phyloP scores from a whole-genome alignment of 2,888 invertebrate genomes.

The Metacarcinus magister region DNA sequence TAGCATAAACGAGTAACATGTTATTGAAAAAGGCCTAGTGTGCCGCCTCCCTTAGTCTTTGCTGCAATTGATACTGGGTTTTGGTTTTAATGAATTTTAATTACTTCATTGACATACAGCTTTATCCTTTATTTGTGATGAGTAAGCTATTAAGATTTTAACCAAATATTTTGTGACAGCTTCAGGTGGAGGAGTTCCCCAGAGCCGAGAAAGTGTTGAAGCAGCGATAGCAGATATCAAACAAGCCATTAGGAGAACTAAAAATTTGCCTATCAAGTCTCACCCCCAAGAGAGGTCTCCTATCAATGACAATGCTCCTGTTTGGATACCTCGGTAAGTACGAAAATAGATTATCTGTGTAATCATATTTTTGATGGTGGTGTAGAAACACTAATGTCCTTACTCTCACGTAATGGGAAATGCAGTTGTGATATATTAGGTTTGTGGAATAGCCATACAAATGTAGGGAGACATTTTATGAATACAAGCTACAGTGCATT shows the following conservation, averaged over 20 bases:
- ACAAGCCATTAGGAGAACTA: conserved; percentile 82
- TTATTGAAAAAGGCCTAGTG: too few relatives aligned
- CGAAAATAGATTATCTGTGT: not conserved
- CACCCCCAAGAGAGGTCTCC: conserved; percentile 77
- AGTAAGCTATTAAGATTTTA: not conserved
- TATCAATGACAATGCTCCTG: conserved; percentile 78
- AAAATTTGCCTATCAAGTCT: conserved; percentile 79
- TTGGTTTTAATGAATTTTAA: too few relatives aligned
- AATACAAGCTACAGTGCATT: not conserved
- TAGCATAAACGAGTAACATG: too few relatives aligned
- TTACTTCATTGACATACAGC: not conserved
- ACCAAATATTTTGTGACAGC: not conserved
- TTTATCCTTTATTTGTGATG: not conserved
- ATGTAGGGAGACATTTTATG: not conserved
- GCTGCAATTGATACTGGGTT: too few relatives aligned
- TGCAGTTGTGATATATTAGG: not conserved
- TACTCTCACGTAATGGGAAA: not conserved
- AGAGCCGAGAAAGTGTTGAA: conserved; percentile 81
- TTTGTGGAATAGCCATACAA: not conserved
- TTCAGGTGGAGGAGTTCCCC: conserved; percentile 79
- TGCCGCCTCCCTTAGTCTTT: too few relatives aligned
- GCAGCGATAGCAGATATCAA: conserved; percentile 83
- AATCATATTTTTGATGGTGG: not conserved
- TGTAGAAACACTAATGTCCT: not conserved
- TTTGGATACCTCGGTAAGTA: conserved; percentile 82